phyloP scores from a whole-genome alignment of 2,113 vertebrate genomes.

The Todiramphus saurophagus region DNA sequence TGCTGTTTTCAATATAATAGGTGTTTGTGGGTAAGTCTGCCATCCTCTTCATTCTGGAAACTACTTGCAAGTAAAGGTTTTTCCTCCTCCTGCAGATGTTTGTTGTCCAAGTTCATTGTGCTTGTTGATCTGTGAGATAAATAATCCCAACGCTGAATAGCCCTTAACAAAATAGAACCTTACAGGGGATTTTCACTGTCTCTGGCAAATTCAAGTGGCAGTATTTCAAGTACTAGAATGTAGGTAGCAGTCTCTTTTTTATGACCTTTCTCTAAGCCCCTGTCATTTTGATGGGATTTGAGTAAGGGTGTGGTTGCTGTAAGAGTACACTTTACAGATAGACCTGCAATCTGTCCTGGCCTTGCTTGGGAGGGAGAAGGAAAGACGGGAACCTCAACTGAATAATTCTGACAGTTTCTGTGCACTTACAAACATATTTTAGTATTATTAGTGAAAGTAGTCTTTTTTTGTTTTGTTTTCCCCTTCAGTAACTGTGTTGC shows the following conservation, averaged over 20 bases:
- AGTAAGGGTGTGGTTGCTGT: not conserved
- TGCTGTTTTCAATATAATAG: not conserved
- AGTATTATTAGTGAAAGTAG: not conserved
- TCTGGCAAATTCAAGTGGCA: not conserved
- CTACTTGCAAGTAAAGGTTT: not conserved
- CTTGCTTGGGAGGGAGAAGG: not conserved
- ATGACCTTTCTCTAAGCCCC: not conserved
- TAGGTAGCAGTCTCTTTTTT: not conserved
- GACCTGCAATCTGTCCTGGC: not conserved
- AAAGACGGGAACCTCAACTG: not conserved
- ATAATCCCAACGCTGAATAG: not conserved
- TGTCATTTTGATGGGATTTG: not conserved
- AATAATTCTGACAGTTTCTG: not conserved
- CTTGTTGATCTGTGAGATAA: not conserved
- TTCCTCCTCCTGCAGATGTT: not conserved
- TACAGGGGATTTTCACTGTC: not conserved
- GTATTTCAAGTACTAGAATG: not conserved
- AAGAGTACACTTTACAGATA: not conserved
- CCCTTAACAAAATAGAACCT: not conserved
- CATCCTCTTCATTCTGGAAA: not conserved
- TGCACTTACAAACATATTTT: not conserved
- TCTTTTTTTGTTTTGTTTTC: not conserved
- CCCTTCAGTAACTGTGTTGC: conserved; percentile 82
- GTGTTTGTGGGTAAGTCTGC: not conserved
- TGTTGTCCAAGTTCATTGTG: not conserved